A percentile compares a stretch with the other conserved stretches of the same genome.
Conservation (phyloP, 2,888 invertebrate species). For the Meghimatium bilineatum region DNA sequence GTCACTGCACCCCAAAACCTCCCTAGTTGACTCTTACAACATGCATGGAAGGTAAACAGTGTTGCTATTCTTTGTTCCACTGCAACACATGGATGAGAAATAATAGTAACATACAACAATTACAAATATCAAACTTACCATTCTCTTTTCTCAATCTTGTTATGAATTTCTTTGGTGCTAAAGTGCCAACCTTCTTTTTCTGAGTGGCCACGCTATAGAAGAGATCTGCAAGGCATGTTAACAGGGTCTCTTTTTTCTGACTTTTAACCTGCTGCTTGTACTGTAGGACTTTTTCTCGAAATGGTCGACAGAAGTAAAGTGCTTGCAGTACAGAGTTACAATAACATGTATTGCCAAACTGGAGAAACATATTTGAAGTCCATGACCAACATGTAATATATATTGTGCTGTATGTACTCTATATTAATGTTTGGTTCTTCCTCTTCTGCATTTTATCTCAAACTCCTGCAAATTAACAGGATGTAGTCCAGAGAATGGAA, state of each 20-base stretch:
- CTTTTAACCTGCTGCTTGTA: constrained; percentile 85
- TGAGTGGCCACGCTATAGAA: constrained; percentile 99
- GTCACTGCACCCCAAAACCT: too few species aligned
- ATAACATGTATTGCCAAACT: constrained; percentile 99
- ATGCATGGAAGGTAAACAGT: too few species aligned
- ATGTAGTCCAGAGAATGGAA: too few species aligned
- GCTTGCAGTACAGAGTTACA: constrained; percentile 99
- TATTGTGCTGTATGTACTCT: too few species aligned
- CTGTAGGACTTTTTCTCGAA: constrained; percentile 97
- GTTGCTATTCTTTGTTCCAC: too few species aligned
- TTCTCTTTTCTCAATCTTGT: constrained; percentile 98
- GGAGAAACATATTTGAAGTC: constrained; percentile 55
- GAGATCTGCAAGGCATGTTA: constrained; percentile 98
- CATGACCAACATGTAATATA: too few species aligned
- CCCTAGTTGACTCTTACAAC: too few species aligned
- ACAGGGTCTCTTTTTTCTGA: constrained; percentile 90
- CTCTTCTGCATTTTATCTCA: too few species aligned
- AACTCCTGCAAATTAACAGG: too few species aligned
- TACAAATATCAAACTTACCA: constrained; percentile 80
- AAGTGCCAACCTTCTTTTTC: constrained; percentile 98
- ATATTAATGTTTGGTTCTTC: too few species aligned
- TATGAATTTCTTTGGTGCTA: constrained; percentile 99
- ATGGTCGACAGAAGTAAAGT: constrained; percentile 98
- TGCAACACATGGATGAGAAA: too few species aligned
- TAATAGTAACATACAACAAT: background rate